phyloP scores from a whole-genome alignment of 2,888 invertebrate genomes.

The Itoplectis maculator region DNA sequence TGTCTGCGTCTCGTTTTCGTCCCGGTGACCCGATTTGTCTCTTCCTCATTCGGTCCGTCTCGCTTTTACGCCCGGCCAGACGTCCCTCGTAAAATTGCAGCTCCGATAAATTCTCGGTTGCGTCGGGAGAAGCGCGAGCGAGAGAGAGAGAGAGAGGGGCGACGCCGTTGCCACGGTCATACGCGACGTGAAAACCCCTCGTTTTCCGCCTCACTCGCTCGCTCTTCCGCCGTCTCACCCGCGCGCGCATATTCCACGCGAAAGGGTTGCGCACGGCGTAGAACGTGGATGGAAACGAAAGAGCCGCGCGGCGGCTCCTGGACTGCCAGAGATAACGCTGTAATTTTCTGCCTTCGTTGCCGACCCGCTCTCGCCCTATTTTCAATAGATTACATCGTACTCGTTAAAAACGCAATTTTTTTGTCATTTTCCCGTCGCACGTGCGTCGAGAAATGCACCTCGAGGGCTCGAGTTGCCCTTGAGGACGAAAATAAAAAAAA shows the following conservation, averaged over 20 bases:
- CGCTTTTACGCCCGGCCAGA: conserved; percentile 46
- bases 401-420: too few relatives aligned
- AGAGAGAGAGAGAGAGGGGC: conserved; percentile 4
- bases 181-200: neutral
- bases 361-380: conserved; percentile 4
- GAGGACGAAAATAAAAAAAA: too few relatives aligned
- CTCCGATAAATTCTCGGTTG: conserved; percentile 53
- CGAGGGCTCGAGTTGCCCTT: too few relatives aligned
- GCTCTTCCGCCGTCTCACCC: neutral
- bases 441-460: too few relatives aligned
- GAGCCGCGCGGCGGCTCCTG: conserved; percentile 9
- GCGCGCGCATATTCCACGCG: neutral
- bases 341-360: conserved; percentile 34
- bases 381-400: neutral
- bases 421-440: too few relatives aligned
- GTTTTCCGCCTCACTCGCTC: conserved; percentile 19
- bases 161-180: conserved; percentile 31
- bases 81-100: conserved; percentile 58
- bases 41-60: conserved; percentile 46
- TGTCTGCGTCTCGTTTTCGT: conserved; percentile 26
- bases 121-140: neutral
- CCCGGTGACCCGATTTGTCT: conserved; percentile 59
- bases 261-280: too few relatives aligned
- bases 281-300: neutral
- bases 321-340: conserved; percentile 21